Evolutionary conservation across 2,888 invertebrate species (phyloP).

Genomic region (Zele albiditarsus): DNA sequence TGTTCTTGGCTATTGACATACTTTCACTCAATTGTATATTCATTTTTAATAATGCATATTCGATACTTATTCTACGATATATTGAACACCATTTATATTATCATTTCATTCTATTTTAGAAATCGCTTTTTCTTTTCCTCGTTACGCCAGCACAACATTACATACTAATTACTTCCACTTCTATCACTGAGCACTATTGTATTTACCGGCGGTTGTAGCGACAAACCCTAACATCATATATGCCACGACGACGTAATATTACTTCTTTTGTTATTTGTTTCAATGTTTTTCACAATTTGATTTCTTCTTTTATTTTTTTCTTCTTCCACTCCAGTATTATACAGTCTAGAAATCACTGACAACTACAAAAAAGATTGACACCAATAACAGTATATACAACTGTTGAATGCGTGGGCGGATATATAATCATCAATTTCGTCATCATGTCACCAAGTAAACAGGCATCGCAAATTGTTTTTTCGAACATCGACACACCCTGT

Average conservation of each 20-base stretch:
- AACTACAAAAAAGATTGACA: not conserved
- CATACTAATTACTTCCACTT: not conserved
- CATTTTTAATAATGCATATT: not conserved
- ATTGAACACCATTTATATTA: no score
- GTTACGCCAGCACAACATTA: not conserved
- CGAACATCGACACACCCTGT: not conserved
- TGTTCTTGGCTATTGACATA: not conserved
- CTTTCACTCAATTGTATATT: constrained; percentile 6
- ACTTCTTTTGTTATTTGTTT: not conserved
- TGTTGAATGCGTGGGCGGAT: not conserved
- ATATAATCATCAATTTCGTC: not conserved
- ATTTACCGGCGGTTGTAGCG: not conserved
- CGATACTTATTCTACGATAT: no score
- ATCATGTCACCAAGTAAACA: constrained; percentile 24
- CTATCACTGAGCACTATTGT: not conserved
- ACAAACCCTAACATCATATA: not conserved
- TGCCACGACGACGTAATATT: not conserved
- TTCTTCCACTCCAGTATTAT: not conserved
- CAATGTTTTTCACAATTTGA: constrained; percentile 3
- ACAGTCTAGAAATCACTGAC: not conserved
- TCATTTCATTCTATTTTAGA: not conserved
- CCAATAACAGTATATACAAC: not conserved
- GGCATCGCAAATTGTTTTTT: constrained; percentile 4
- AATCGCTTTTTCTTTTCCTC: not conserved
- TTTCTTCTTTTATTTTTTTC: not conserved